A percentile compares a stretch with the other conserved stretches of the same genome.
Conservation (phyloP, 2,888 invertebrate species). For the Cryptus armator region DNA sequence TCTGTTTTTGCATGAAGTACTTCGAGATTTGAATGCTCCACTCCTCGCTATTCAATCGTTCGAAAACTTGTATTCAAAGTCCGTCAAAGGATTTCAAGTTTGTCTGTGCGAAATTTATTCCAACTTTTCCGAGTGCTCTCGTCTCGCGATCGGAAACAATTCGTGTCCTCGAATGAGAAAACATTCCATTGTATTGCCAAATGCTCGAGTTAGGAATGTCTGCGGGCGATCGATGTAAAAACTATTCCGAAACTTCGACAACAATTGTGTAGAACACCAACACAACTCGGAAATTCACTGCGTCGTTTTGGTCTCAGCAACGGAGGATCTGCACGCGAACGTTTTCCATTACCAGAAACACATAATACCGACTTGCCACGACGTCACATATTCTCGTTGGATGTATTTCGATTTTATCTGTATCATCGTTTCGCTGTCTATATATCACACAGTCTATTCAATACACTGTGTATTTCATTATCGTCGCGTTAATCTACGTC, state of each 20-base stretch:
- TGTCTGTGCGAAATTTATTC: background rate
- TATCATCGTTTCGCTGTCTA: too few species aligned
- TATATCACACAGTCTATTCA: background rate
- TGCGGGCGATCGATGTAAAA: conserved; percentile 40
- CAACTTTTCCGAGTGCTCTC: background rate
- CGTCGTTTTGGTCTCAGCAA: background rate
- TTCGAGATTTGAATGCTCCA: background rate
- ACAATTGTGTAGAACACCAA: background rate
- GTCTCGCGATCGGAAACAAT: background rate
- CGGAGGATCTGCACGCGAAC: conserved; percentile 49
- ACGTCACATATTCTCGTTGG: too few species aligned
- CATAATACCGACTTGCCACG: background rate
- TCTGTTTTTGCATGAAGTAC: background rate
- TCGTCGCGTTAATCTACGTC: too few species aligned
- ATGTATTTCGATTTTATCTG: too few species aligned
- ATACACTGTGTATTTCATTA: background rate
- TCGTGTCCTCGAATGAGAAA: background rate
- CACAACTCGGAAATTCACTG: background rate
- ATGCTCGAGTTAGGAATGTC: conserved; percentile 29
- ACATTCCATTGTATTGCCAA: background rate
- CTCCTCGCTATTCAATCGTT: background rate
- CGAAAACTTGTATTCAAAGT: background rate
- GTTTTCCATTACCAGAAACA: conserved; percentile 31
- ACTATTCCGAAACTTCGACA: conserved; percentile 40
- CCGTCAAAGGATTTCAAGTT: background rate